phyloP scores from a whole-genome alignment of 2,113 vertebrate genomes.

The Cephalopterus ornatus region DNA sequence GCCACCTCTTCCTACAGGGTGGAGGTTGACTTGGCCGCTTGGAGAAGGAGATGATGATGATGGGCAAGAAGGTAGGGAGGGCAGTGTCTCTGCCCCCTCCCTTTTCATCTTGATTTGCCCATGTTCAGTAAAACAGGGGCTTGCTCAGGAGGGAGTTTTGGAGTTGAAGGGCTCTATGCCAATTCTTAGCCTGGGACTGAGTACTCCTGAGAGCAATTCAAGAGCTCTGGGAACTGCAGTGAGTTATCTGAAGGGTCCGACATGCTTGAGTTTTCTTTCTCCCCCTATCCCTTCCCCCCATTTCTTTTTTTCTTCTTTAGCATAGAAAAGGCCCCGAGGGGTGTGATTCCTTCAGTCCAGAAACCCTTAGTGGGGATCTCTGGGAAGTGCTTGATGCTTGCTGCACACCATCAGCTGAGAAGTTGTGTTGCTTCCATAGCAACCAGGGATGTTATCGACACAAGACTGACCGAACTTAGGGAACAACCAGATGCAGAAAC shows the following conservation, averaged over 20 bases:
- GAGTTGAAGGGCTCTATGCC: neutral
- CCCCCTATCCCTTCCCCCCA: rapidly evolving
- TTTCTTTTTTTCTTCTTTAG: rapidly evolving
- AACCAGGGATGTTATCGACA: neutral
- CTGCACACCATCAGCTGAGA: neutral
- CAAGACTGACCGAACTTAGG: neutral
- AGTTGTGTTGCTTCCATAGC: neutral
- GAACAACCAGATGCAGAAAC: neutral
- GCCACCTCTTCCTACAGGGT: neutral
- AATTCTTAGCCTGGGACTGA: neutral
- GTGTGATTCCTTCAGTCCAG: neutral
- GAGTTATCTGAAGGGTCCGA: neutral
- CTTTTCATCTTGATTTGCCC: neutral
- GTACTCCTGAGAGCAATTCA: neutral
- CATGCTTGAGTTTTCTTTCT: rapidly evolving
- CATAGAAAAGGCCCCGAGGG: neutral
- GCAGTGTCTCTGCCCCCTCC: rapidly evolving
- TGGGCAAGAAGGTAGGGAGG: neutral
- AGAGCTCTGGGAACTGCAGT: neutral
- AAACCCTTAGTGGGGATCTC: neutral
- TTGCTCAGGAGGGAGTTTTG: neutral
- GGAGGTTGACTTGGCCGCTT: neutral
- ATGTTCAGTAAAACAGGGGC: neutral
- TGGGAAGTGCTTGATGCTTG: neutral
- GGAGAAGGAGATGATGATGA: neutral